phyloP scores from a whole-genome alignment of 2,888 invertebrate species.

The Yponomeuta sedellus region DNA sequence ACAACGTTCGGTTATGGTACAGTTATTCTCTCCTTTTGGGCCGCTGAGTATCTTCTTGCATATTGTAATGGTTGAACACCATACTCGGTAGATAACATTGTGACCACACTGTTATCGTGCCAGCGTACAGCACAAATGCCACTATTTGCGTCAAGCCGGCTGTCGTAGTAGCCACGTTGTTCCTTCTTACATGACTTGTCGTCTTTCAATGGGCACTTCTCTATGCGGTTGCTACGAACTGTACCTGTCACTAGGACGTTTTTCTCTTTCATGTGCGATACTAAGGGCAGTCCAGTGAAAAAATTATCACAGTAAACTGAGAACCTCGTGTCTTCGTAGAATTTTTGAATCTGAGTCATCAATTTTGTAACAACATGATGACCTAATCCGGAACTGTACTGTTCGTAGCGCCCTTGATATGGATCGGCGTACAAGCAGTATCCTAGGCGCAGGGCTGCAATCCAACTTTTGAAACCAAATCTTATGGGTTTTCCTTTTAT shows the following conservation, averaged over 20 bases:
- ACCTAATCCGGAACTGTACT: no score
- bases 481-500: slow-evolving; percentile 31
- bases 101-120: slow-evolving; percentile 24
- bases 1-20: slow-evolving; percentile 18
- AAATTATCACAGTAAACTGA: neutral
- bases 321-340: neutral
- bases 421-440: slow-evolving; percentile 31
- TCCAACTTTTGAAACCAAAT: slow-evolving; percentile 32
- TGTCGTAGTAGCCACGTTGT: no score
- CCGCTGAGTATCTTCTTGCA: slow-evolving; percentile 22
- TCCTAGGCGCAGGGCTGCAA: slow-evolving; percentile 28
- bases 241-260: slow-evolving; percentile 14
- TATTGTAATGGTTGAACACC: no score
- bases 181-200: slow-evolving; percentile 12
- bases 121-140: slow-evolving; percentile 22
- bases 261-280: slow-evolving; percentile 14
- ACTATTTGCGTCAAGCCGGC: no score
- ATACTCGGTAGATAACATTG: slow-evolving; percentile 22
- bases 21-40: slow-evolving; percentile 13
- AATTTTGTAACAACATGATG: no score
- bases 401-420: no score
- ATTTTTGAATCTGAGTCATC: no score
- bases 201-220: slow-evolving; percentile 14
- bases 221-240: slow-evolving; percentile 13
- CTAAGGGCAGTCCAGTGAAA: neutral